Base-by-base conservation (phyloP, 2,797 vertebrate species). In the Sebastes itinus region DNA sequence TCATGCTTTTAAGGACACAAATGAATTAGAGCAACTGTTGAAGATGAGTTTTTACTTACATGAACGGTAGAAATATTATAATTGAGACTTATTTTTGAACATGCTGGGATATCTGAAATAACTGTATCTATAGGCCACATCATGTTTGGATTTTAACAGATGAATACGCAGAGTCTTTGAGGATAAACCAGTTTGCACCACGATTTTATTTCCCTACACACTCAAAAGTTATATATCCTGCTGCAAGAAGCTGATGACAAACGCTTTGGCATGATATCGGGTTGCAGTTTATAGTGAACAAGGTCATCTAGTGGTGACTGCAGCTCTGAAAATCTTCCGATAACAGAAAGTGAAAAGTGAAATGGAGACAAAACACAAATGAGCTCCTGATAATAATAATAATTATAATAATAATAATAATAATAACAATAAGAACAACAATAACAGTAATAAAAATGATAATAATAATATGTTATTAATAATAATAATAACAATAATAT, bases 291-390 rank as follows among this genome's bases (percentile, higher is more conserved):
- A 23, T 4, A 32, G 14, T 32, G 23, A 61, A 62, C 1, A 42
- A 49, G 38, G 22, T 54, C 20, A 28, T 7, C 2, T 6, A 11
- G 28, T 14, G 38, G 9, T 49, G 25, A 42, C 38, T 8, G 32
- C 18, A 61, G 27, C 27, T 22, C n/a, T 25, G 28, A 18, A 22
- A 58, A 25, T 27, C 20, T n/a, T 54, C n/a, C 4, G 9, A 22
- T 54, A 54, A 22, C n/a, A 54, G n/a, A 54, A 42, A 42, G 38
- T 42, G 0, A 14, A 42, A 42, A 42, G 5, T 42, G 12, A 13
- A 35, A 35, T 35, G 12, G 35, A 0, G 35, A 12, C 35, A 0
- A 35, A 35, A 35, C 35, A 35, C 0, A 35, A 35, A 35, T 0
- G 0, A 0, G 35, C 2, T 13, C 11, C 33, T 13, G 33, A 35